phyloP scores from a whole-genome alignment of 2,888 invertebrate species.

The Cacoxenus indagator region DNA sequence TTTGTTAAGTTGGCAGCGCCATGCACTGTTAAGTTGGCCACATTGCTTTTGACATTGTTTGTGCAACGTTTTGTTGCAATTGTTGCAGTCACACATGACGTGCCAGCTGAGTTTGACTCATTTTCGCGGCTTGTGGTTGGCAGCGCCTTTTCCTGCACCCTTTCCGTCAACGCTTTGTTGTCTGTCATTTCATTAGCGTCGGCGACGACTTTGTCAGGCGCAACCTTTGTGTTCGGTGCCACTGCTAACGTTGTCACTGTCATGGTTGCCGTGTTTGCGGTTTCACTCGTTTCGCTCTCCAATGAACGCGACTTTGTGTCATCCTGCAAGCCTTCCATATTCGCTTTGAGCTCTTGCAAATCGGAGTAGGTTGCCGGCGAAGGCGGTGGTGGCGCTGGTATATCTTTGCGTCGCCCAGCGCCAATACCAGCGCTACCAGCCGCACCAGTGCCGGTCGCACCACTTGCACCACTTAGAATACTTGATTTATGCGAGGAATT shows the following conservation, averaged over 20 bases:
- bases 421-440: slow-evolving; percentile 14
- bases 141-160: too few relatives aligned
- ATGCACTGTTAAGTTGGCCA: neutral
- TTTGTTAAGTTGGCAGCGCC: neutral
- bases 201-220: slow-evolving; percentile 1
- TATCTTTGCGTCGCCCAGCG: slow-evolving; percentile 51
- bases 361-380: slow-evolving; percentile 65
- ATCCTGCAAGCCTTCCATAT: slow-evolving; percentile 55
- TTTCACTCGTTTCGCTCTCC: slow-evolving; percentile 46
- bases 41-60: slow-evolving; percentile 18
- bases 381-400: slow-evolving; percentile 62
- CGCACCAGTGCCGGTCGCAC: slow-evolving; percentile 18
- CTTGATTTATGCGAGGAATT: slow-evolving; percentile 38
- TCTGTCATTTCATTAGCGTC: too few relatives aligned
- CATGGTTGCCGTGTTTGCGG: slow-evolving; percentile 31
- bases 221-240: neutral
- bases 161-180: too few relatives aligned
- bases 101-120: neutral
- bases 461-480: neutral
- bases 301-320: slow-evolving; percentile 55
- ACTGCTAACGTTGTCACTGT: slow-evolving; percentile 1
- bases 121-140: neutral
- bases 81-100: neutral
- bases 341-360: slow-evolving; percentile 60
- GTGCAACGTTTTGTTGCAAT: too few relatives aligned